Base-by-base conservation (phyloP, 35 echinoderm and acorn worm genomes). In the Chiridota heheva region DNA sequence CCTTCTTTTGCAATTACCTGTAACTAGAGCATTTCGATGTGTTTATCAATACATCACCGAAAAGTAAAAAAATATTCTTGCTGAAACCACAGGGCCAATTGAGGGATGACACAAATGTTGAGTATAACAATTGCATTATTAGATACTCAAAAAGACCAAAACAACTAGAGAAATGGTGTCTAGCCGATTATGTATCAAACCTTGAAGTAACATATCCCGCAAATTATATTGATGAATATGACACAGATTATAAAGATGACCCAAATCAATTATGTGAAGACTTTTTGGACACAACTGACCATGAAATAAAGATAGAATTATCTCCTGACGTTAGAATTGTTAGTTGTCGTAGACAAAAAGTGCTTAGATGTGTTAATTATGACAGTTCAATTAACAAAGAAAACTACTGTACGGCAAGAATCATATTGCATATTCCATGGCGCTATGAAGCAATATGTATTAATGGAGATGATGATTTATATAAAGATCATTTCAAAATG, bases 341-440 rank as follows among this genome's bases (percentile, higher is more conserved):
- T 60, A 58, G 40, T 26, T 35, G 47, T 31, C 13, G 27, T 13
- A 45, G 10, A 28, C 75, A n/a, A 60, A 79, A 51, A 60, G 26
- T 79, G 3, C 33, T 79, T 28, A 6, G 75, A 20, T 79, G 15
- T 79, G 75, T 79, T 6, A 58, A 51, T 33, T 79, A 44, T 45
- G 36, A 33, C 34, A 30, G 22, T 29, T 38, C 18, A 18, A 31
- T 44, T 29, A 55, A 79, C 25, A 12, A 5, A 8, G 72, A 76
- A 38, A 53, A 76, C 17, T 76, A 76, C 34, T 53, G 5, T 57
- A 47, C 42, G 57, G 72, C 55, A 76, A 7, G 72, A 22, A 28
- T 76, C 5, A 55, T 76, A 22, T 33, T 76, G 7, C 57, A 55
- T 31, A 76, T 17, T 7, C 72, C 72, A 60, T 76, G 72, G 72